A percentile compares a stretch with the other conserved stretches of the same genome.
phyloP scores from a whole-genome alignment of 2,797 vertebrate species.

The Steatocranus sp. region DNA sequence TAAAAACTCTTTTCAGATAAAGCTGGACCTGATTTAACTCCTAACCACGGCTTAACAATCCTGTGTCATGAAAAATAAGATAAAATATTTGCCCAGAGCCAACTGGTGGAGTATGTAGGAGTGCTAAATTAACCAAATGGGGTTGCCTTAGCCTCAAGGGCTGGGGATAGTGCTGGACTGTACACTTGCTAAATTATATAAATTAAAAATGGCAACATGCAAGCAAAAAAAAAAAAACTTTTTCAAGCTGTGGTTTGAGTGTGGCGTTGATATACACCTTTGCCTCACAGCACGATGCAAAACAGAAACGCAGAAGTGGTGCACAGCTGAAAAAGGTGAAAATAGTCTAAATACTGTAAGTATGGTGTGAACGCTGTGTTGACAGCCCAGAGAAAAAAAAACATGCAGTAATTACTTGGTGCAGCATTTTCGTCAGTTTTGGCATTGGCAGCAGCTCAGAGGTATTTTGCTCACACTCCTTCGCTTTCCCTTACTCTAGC shows the following conservation, averaged over 20 bases:
- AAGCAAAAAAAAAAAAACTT: background rate
- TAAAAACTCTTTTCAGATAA: background rate
- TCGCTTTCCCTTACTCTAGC: background rate
- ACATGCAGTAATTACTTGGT: background rate
- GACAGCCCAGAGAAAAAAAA: background rate
- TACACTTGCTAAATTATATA: background rate
- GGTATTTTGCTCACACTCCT: background rate
- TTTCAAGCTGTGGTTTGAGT: background rate
- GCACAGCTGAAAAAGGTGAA: background rate
- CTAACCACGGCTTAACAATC: background rate
- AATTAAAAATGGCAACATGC: background rate
- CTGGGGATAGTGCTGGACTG: background rate
- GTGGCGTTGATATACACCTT: background rate
- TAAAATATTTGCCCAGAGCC: background rate
- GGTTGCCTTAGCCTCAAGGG: background rate
- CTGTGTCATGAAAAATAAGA: background rate
- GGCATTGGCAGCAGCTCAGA: background rate
- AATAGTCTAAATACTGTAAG: background rate
- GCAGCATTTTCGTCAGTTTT: background rate
- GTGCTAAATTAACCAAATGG: background rate
- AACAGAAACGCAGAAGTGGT: background rate
- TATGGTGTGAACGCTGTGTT: background rate
- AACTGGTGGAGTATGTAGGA: background rate
- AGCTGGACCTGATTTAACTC: background rate
- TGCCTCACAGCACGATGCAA: background rate